Evolutionary conservation across 2,888 invertebrate species (phyloP).

Genomic region (Drosophila vallismaia): DNA sequence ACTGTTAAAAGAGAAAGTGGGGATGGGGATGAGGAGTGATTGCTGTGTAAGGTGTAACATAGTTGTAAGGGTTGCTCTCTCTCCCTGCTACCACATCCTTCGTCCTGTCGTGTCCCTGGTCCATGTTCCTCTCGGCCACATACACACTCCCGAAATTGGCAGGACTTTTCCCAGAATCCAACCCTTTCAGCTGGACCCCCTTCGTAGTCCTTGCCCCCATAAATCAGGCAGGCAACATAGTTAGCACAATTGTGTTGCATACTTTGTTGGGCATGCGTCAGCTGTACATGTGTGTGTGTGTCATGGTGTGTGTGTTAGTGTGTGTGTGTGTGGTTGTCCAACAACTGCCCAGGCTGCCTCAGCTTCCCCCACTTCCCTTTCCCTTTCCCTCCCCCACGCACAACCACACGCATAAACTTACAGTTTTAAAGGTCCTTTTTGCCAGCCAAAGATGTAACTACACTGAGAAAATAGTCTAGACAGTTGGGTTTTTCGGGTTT

Average conservation of each 20-base stretch:
- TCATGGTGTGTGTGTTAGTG: conserved; percentile 9
- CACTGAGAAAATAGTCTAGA: conserved; percentile 1
- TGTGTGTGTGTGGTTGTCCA: conserved; percentile 49
- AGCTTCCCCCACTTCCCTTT: conserved; percentile 13
- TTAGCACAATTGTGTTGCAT: conserved; percentile 78
- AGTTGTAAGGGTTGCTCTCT: conserved; percentile 65
- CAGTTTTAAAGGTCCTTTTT: conserved; percentile 57
- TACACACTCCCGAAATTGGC: conserved; percentile 39
- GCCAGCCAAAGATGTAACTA: conserved; percentile 23
- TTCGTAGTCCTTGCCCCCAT: neutral
- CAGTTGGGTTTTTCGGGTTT: neutral
- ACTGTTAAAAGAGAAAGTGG: conserved; percentile 27
- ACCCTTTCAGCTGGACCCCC: conserved; percentile 28
- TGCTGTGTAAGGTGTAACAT: conserved; percentile 8
- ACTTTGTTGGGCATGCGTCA: conserved; percentile 74
- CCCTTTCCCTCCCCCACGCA: conserved; percentile 17
- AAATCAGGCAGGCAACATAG: conserved; percentile 59
- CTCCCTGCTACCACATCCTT: conserved; percentile 6
- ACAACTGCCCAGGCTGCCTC: conserved; percentile 63
- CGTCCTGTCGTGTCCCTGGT: conserved; percentile 43
- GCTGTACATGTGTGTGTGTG: conserved; percentile 46
- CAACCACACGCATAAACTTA: conserved; percentile 46
- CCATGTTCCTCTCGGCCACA: conserved; percentile 64
- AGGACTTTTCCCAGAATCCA: conserved; percentile 24
- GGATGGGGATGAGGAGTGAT: neutral